phyloP scores from a whole-genome alignment of 2,797 vertebrate genomes.

The Caiman crocodilus region DNA sequence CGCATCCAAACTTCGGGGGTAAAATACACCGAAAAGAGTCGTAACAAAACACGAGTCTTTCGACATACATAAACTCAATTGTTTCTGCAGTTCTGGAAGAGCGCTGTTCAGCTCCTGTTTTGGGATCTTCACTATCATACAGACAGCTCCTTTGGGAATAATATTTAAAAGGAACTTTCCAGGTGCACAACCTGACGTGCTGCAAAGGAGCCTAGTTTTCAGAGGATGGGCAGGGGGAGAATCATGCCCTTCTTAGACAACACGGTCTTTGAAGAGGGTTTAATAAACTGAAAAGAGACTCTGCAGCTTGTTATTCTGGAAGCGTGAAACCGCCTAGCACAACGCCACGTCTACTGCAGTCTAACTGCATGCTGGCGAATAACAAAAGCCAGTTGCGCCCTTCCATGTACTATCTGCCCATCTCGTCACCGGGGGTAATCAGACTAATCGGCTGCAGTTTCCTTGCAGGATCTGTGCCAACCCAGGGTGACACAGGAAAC shows the following conservation, averaged over 20 bases:
- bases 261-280: background rate
- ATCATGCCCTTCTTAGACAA: background rate
- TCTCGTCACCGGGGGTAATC: background rate
- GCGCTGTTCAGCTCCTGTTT: background rate
- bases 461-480: background rate
- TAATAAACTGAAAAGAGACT: background rate
- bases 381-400: fast-evolving
- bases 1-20: background rate
- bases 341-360: fast-evolving
- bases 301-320: background rate
- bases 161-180: background rate
- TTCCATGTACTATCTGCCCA: background rate
- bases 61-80: background rate
- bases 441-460: background rate
- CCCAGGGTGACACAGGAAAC: background rate
- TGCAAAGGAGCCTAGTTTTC: background rate
- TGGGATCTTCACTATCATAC: background rate
- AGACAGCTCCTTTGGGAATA: background rate
- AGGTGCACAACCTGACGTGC: background rate
- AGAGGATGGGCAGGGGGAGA: background rate
- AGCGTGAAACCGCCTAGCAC: background rate
- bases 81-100: background rate
- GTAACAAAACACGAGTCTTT: background rate
- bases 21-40: background rate
- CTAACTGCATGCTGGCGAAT: fast-evolving